phyloP scores from a whole-genome alignment of 2,113 vertebrate species.

The Tetraodon nigroviridis region DNA sequence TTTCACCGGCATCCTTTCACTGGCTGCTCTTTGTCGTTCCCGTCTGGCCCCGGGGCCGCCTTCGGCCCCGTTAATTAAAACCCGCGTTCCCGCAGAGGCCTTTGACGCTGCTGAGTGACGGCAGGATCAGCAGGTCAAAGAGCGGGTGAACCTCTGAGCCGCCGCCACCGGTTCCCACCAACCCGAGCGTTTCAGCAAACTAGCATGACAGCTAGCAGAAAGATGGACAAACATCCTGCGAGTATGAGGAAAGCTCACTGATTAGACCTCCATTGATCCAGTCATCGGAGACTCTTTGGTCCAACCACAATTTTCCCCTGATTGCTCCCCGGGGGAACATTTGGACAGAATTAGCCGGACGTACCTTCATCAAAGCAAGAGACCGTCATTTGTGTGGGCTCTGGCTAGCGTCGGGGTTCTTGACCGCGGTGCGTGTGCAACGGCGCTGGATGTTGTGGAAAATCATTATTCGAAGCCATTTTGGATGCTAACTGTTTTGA shows the following conservation, averaged over 20 bases:
- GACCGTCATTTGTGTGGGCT: background rate
- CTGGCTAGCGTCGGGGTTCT: background rate
- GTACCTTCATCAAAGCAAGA: background rate
- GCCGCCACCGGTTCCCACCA: conserved; percentile 54
- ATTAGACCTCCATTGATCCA: background rate
- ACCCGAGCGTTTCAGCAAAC: conserved; percentile 6
- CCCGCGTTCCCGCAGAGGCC: background rate
- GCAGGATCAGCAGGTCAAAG: conserved; percentile 38
- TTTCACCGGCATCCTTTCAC: conserved; percentile 50
- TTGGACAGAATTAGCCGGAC: background rate
- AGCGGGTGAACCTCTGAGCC: conserved; percentile 47
- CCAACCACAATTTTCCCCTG: background rate
- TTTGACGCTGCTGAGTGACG: conserved; percentile 40
- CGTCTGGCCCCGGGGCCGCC: background rate
- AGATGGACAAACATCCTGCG: no score
- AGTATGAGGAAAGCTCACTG: background rate
- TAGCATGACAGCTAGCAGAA: no score
- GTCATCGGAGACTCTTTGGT: background rate
- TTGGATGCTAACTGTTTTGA: conserved; percentile 47
- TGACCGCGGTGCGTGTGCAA: background rate
- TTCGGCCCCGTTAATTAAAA: conserved; percentile 1
- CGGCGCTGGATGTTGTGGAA: conserved; percentile 5
- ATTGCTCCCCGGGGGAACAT: background rate
- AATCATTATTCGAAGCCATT: conserved; percentile 39
- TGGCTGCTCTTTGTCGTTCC: conserved; percentile 53